Conservation (phyloP, 2,888 invertebrate genomes). For the Microchrysa polita region DNA sequence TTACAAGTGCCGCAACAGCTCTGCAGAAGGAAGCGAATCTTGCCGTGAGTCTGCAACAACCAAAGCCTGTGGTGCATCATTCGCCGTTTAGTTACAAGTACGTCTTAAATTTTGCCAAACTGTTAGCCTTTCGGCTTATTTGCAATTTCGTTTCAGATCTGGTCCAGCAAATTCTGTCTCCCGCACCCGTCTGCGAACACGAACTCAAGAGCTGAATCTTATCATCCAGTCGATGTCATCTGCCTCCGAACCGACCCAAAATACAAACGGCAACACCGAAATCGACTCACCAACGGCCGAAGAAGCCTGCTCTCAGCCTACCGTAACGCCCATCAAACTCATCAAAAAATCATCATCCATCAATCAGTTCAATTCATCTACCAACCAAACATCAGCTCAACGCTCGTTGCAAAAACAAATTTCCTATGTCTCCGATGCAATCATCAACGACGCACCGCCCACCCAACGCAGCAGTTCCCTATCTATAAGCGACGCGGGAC, state of each 20-base stretch:
- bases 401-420: constrained; percentile 67
- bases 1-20: constrained; percentile 75
- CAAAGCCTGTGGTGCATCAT: constrained; percentile 60
- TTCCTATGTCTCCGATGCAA: constrained; percentile 53
- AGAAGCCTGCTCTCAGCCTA: constrained; percentile 5
- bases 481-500: constrained; percentile 58
- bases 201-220: constrained; percentile 57
- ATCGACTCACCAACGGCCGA: constrained; percentile 10
- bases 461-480: constrained; percentile 53
- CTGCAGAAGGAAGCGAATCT: constrained; percentile 82
- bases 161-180: constrained; percentile 55
- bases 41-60: constrained; percentile 60
- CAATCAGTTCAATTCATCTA: constrained; percentile 38
- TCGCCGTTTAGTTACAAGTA: constrained; percentile 60
- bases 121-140: neutral
- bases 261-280: neutral
- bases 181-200: constrained; percentile 57
- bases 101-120: neutral
- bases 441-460: constrained; percentile 54
- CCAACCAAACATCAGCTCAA: constrained; percentile 48
- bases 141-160: constrained; percentile 56
- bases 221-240: constrained; percentile 35
- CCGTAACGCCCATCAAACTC: constrained; percentile 58
- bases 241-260: neutral
- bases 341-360: constrained; percentile 56